A percentile compares a stretch with the other conserved stretches of the same genome.
Conservation (phyloP, 1,140 invertebrate genomes). For the Neodiprion pinetum region DNA sequence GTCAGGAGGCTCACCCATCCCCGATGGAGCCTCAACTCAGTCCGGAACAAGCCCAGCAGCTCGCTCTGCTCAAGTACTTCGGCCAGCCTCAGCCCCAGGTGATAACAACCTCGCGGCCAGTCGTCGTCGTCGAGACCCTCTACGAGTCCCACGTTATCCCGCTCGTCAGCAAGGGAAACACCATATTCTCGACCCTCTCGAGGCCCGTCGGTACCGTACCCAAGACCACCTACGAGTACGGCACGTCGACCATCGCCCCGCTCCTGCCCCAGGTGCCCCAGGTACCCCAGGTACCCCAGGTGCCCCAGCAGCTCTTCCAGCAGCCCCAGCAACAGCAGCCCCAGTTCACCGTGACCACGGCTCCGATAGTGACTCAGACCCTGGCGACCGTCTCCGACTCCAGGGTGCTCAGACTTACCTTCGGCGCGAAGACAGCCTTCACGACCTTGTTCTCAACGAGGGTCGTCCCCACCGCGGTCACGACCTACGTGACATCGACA, state of each 20-base stretch:
- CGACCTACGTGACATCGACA: constrained; percentile 81
- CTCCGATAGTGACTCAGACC: constrained; percentile 80
- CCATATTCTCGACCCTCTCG: constrained; percentile 78
- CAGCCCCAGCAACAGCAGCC: constrained; percentile 66
- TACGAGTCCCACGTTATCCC: constrained; percentile 85
- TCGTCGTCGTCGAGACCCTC: constrained; percentile 77
- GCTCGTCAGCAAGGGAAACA: constrained; percentile 75
- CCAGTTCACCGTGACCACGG: constrained; percentile 81
- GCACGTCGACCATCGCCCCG: constrained; percentile 73
- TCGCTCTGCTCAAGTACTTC: constrained; percentile 73
- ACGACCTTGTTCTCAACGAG: constrained; percentile 86
- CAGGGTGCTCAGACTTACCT: constrained; percentile 83
- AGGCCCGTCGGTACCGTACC: constrained; percentile 75
- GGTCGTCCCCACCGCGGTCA: constrained; percentile 82
- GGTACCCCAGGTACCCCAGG: constrained; percentile 62
- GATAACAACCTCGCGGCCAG: constrained; percentile 78
- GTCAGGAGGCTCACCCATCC: constrained; percentile 29
- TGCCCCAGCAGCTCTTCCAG: constrained; percentile 53
- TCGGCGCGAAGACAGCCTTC: constrained; percentile 87
- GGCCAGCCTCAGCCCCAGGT: constrained; percentile 75
- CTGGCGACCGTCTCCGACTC: constrained; percentile 81
- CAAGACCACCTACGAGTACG: constrained; percentile 75
- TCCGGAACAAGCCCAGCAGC: constrained; percentile 77
- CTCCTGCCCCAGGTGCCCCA: constrained; percentile 56
- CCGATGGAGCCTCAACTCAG: constrained; percentile 63